A percentile compares a stretch with the other conserved stretches of the same genome.
Evolutionary conservation across 1,140 invertebrate species (phyloP).

Genomic region (Samia ricini): DNA sequence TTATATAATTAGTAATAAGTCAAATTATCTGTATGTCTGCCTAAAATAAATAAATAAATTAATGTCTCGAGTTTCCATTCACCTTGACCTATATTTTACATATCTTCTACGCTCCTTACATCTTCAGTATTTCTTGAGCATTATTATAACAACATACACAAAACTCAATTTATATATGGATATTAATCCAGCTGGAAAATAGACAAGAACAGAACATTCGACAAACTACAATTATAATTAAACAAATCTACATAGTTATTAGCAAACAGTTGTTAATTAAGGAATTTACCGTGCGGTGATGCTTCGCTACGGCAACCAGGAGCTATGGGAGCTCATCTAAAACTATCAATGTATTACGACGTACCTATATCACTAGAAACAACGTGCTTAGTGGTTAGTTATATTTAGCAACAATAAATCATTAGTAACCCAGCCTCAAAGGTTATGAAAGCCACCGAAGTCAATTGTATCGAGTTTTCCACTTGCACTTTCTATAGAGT

Average conservation of each 20-base stretch:
- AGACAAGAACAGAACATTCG: background rate
- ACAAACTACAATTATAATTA: slow-evolving; percentile 38
- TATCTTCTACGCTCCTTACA: too few species aligned
- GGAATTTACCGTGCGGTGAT: slow-evolving; percentile 68
- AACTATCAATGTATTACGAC: slow-evolving; percentile 47
- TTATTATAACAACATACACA: too few species aligned
- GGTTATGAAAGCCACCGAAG: background rate
- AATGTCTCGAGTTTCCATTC: too few species aligned
- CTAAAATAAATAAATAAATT: too few species aligned
- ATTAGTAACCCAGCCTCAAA: background rate
- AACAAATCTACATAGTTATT: slow-evolving; percentile 26
- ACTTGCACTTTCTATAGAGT: slow-evolving; percentile 19
- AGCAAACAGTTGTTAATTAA: slow-evolving; percentile 42
- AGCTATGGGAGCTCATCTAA: slow-evolving; percentile 61
- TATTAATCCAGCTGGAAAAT: too few species aligned
- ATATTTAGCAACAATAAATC: slow-evolving; percentile 36
- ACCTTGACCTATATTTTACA: too few species aligned
- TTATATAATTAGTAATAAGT: too few species aligned
- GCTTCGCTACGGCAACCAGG: slow-evolving; percentile 59
- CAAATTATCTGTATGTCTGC: too few species aligned
- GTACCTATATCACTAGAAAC: slow-evolving; percentile 58
- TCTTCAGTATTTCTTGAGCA: too few species aligned
- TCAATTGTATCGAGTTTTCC: slow-evolving; percentile 10
- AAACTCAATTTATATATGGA: too few species aligned
- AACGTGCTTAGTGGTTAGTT: slow-evolving; percentile 55